phyloP scores from a whole-genome alignment of 2,888 invertebrate genomes.

The Agrotis exclamationis region DNA sequence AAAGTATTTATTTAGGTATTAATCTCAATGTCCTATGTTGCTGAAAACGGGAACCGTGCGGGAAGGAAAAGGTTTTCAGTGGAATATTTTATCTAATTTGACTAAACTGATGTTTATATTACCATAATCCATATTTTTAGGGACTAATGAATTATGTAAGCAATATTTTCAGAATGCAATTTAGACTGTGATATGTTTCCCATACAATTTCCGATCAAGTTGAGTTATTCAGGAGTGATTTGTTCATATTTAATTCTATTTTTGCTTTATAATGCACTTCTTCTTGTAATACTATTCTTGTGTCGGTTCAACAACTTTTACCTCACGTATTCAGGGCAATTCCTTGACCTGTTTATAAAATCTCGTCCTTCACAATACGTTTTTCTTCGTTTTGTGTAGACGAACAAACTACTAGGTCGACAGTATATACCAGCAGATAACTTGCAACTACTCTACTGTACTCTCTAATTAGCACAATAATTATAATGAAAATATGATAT shows the following conservation, averaged over 20 bases:
- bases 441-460: too few relatives aligned
- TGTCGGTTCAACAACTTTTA: not conserved
- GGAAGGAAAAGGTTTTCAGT: not conserved
- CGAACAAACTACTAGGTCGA: too few relatives aligned
- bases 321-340: not conserved
- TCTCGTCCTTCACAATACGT: not conserved
- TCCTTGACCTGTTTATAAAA: not conserved
- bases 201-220: not conserved
- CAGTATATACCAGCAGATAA: too few relatives aligned
- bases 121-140: conserved; percentile 5
- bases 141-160: conserved; percentile 27
- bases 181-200: not conserved
- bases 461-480: too few relatives aligned
- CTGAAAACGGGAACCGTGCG: not conserved
- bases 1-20: not conserved
- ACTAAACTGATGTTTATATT: conserved; percentile 14
- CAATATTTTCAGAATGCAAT: conserved; percentile 17
- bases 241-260: not conserved
- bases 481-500: too few relatives aligned
- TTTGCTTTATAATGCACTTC: not conserved
- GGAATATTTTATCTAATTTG: conserved; percentile 7
- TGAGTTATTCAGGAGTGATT: not conserved
- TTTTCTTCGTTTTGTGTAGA: not conserved
- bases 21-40: not conserved
- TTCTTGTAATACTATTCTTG: not conserved